Conservation (phyloP, 2,113 vertebrate species). For the Dinomys branickii region DNA sequence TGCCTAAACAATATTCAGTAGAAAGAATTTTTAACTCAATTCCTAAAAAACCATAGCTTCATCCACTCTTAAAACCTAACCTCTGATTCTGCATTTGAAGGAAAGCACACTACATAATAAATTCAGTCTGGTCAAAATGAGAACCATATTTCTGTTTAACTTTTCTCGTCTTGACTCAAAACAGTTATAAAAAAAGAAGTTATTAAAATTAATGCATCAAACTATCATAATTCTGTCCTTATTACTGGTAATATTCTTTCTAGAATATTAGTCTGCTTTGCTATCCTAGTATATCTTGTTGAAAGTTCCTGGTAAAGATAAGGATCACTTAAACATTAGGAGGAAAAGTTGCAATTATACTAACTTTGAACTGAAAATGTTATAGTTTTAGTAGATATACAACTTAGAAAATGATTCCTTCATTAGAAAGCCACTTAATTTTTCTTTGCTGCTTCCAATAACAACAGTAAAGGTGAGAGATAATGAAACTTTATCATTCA, state of each 20-base stretch:
- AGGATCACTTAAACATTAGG: conserved; percentile 79
- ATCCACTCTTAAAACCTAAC: neutral
- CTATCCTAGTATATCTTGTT: conserved; percentile 77
- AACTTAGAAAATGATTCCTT: conserved; percentile 75
- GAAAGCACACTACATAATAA: neutral
- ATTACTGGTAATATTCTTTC: conserved; percentile 83
- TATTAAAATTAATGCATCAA: conserved; percentile 87
- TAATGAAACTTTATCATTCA: conserved; percentile 54
- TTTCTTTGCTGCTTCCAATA: conserved; percentile 59
- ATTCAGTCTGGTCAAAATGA: conserved; percentile 68
- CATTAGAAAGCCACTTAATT: conserved; percentile 34
- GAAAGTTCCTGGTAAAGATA: conserved; percentile 82
- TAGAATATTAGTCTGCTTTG: conserved; percentile 85
- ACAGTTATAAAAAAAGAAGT: conserved; percentile 75
- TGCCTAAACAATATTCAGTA: conserved; percentile 15
- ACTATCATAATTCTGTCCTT: conserved; percentile 84
- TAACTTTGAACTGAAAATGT: conserved; percentile 81
- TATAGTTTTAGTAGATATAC: conserved; percentile 65
- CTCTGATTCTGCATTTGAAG: neutral
- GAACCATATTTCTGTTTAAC: conserved; percentile 74
- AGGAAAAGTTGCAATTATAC: conserved; percentile 79
- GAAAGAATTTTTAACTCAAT: conserved; percentile 47
- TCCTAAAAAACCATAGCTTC: conserved; percentile 32
- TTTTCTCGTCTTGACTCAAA: conserved; percentile 78
- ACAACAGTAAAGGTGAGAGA: neutral